A percentile compares a stretch with the other conserved stretches of the same genome.
Conservation (phyloP, 1,140 invertebrate genomes). For the Solen grandis region DNA sequence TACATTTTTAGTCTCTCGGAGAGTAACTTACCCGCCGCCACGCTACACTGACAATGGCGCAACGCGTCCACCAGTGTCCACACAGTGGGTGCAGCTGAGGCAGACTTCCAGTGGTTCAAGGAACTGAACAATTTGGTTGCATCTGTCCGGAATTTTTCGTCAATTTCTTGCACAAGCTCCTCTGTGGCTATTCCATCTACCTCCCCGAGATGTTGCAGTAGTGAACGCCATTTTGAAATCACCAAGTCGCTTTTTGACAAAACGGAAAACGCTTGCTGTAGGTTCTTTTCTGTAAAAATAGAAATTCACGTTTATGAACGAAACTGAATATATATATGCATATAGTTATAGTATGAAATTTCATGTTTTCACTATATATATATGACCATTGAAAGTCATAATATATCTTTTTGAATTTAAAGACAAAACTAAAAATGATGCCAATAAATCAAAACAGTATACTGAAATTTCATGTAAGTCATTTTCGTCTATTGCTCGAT, state of each 20-base stretch:
- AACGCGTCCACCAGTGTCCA: conserved; percentile 32
- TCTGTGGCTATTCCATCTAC: neutral
- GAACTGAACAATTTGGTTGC: conserved; percentile 6
- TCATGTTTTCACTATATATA: too few relatives aligned
- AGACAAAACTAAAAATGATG: too few relatives aligned
- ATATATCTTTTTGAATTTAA: too few relatives aligned
- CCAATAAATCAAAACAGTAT: too few relatives aligned
- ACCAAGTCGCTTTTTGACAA: conserved; percentile 10
- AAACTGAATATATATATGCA: too few relatives aligned
- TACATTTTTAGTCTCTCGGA: too few relatives aligned
- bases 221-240: conserved; percentile 15
- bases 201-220: conserved; percentile 11
- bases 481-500: too few relatives aligned
- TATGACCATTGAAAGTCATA: too few relatives aligned
- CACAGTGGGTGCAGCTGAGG: neutral
- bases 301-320: too few relatives aligned
- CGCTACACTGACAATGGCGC: neutral
- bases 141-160: conserved; percentile 18
- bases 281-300: conserved; percentile 22
- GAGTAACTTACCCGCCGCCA: conserved; percentile 37
- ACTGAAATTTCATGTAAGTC: too few relatives aligned
- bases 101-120: conserved; percentile 12
- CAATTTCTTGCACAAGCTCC: conserved; percentile 28
- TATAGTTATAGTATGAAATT: too few relatives aligned
- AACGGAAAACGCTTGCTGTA: conserved; percentile 18